Evolutionary conservation across 2,113 vertebrate genomes (phyloP).

Genomic region (Syngnathoides biaculeatus): DNA sequence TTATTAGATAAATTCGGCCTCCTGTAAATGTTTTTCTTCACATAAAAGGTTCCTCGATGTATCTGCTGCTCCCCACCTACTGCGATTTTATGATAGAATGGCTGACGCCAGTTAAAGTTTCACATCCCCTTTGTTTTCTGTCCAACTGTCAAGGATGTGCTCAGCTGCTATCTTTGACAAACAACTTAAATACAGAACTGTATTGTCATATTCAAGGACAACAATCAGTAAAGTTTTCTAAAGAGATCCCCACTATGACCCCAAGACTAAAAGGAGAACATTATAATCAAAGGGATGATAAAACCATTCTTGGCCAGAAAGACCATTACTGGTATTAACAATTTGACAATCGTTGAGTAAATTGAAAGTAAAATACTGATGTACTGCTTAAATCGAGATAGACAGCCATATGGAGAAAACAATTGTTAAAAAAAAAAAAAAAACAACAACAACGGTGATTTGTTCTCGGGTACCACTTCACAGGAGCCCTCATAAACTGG

Average conservation of each 20-base stretch:
- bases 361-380: not conserved
- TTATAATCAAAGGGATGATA: not conserved
- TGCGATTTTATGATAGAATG: not conserved
- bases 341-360: not conserved
- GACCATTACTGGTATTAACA: not conserved
- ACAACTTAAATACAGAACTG: not conserved
- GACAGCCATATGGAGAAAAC: not conserved
- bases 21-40: not conserved
- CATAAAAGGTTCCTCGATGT: not conserved
- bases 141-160: slow-evolving; percentile 24
- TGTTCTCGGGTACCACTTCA: not conserved
- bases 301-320: too few species aligned
- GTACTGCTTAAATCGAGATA: not conserved
- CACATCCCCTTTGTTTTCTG: slow-evolving; percentile 42
- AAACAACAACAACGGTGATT: not conserved
- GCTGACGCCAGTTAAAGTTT: slow-evolving; percentile 40
- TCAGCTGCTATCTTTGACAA: not conserved
- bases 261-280: not conserved
- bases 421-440: not conserved
- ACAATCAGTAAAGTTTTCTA: not conserved
- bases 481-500: not conserved
- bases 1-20: not conserved
- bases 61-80: not conserved
- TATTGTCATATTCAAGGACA: not conserved
- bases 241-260: not conserved